Conservation (phyloP, 2,888 invertebrate genomes). For the Cosmopolites sordidus region DNA sequence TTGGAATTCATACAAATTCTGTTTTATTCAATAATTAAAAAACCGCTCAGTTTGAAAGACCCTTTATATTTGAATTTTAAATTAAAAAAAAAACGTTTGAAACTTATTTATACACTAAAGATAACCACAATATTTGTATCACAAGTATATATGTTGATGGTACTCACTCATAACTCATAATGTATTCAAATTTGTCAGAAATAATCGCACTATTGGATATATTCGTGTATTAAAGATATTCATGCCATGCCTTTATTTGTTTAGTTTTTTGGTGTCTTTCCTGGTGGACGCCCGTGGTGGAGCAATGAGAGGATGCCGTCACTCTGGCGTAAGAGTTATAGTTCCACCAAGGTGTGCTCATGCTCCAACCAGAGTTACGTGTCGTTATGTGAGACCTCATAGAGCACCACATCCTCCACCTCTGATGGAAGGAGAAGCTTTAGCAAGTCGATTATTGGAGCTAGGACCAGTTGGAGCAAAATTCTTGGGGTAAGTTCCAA, state of each 20-base stretch:
- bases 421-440: slow-evolving; percentile 95
- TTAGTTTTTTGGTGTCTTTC: slow-evolving; percentile 95
- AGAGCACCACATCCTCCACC: slow-evolving; percentile 84
- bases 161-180: too few relatives aligned
- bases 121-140: too few relatives aligned
- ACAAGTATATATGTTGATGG: too few relatives aligned
- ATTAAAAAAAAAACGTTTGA: too few relatives aligned
- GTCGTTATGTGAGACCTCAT: slow-evolving; percentile 76
- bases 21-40: too few relatives aligned
- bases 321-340: slow-evolving; percentile 94
- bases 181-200: too few relatives aligned
- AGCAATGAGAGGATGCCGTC: slow-evolving; percentile 97
- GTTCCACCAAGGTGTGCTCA: slow-evolving; percentile 94
- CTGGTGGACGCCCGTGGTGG: slow-evolving; percentile 99
- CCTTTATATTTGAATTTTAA: too few relatives aligned
- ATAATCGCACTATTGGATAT: too few relatives aligned
- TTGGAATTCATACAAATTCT: too few relatives aligned
- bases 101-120: too few relatives aligned
- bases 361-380: slow-evolving; percentile 94
- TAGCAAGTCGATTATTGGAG: slow-evolving; percentile 91
- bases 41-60: too few relatives aligned
- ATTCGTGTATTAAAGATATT: too few relatives aligned
- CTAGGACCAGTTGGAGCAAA: slow-evolving; percentile 94
- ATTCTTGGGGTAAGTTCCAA: slow-evolving; percentile 77
- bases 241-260: background rate